These are phyloP conservation scores for Beris chalybata DNA, from an alignment of 2,888 invertebrate genomes.

Conservation along the genomic window DNA sequence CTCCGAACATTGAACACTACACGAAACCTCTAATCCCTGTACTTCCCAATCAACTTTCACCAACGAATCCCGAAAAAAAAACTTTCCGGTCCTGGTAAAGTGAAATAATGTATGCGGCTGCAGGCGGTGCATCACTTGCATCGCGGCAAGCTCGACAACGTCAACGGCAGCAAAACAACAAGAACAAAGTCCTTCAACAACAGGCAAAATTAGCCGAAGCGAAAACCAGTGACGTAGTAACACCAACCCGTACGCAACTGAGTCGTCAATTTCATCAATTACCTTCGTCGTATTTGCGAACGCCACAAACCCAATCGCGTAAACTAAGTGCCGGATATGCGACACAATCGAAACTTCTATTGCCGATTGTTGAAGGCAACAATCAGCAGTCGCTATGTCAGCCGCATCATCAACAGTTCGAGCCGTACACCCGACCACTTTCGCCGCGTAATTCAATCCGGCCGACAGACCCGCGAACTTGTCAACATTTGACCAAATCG, in stretches of 20 bases:
- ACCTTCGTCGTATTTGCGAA: conserved; percentile 56
- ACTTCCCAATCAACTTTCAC: not conserved
- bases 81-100: not conserved
- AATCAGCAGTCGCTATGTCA: conserved; percentile 41
- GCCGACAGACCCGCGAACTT: conserved; percentile 49
- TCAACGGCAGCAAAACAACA: conserved; percentile 59
- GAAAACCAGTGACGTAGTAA: conserved; percentile 49
- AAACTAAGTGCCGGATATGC: conserved; percentile 56
- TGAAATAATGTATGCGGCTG: conserved; percentile 78
- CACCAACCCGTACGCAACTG: conserved; percentile 48
- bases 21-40: not conserved
- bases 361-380: conserved; percentile 56
- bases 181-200: conserved; percentile 56
- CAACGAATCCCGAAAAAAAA: conserved; percentile 4
- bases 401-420: conserved; percentile 44
- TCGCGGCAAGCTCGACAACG: conserved; percentile 76
- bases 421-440: conserved; percentile 34
- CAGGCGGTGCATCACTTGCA: conserved; percentile 84
- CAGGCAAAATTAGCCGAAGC: conserved; percentile 59
- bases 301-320: conserved; percentile 51
- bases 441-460: conserved; percentile 35
- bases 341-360: conserved; percentile 54
- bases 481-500: conserved; percentile 52
- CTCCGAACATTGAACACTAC: too few relatives aligned
- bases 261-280: conserved; percentile 63